Percentiles rank a stretch among this genome's conserved stretches.
phyloP scores from a whole-genome alignment of 2,113 vertebrate species.

The Athene noctua region DNA sequence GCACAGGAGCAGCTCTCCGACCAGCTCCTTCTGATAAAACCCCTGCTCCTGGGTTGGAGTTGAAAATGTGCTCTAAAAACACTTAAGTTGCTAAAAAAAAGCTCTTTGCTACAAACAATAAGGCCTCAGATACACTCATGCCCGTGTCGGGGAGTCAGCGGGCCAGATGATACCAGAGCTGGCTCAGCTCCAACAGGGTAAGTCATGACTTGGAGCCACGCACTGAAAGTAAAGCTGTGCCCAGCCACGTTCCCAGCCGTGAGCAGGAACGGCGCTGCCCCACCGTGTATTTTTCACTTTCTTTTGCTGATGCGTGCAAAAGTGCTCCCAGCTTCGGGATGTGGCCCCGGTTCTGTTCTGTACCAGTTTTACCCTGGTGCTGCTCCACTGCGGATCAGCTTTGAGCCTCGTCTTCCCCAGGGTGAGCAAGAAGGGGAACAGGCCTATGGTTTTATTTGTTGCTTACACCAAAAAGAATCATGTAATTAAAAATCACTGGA shows the following conservation, averaged over 20 bases:
- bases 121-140: neutral
- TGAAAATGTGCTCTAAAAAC: neutral
- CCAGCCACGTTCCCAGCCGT: neutral
- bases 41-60: neutral
- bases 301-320: neutral
- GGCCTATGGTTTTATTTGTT: neutral
- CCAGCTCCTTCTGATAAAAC: neutral
- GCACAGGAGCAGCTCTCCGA: neutral
- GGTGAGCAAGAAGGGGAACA: neutral
- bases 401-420: neutral
- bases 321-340: neutral
- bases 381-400: neutral
- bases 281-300: neutral
- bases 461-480: constrained; percentile 11
- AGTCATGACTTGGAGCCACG: neutral
- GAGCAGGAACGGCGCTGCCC: accelerated
- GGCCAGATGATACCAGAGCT: neutral
- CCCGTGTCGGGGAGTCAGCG: accelerated
- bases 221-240: neutral
- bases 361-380: neutral
- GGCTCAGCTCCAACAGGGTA: neutral
- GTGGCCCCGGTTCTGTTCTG: neutral
- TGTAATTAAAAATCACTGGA: constrained; percentile 48
- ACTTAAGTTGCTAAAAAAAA: neutral
- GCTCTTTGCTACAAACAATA: neutral